Conservation (phyloP, 2,888 invertebrate species). For the Dorcus parallelipipedus region DNA sequence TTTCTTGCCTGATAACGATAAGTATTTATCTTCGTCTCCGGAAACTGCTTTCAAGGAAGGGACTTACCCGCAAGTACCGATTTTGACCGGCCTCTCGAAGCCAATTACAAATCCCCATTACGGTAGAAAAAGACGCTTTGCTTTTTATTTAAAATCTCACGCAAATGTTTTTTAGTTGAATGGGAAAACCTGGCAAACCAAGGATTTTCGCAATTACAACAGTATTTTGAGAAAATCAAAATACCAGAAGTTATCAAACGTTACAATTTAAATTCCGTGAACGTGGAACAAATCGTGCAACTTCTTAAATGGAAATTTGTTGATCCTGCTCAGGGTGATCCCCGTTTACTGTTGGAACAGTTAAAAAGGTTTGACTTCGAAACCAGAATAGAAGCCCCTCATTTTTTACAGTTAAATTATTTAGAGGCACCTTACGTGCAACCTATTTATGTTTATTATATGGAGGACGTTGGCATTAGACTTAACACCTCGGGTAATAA, state of each 20-base stretch:
- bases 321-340: conserved; percentile 45
- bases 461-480: conserved; percentile 51
- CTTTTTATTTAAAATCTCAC: neutral
- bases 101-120: conserved; percentile 44
- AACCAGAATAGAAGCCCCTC: conserved; percentile 55
- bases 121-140: conserved; percentile 22
- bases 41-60: conserved; percentile 53
- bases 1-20: conserved; percentile 59
- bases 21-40: conserved; percentile 59
- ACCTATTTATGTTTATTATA: conserved; percentile 57
- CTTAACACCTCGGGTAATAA: conserved; percentile 54
- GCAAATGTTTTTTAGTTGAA: conserved; percentile 48
- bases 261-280: conserved; percentile 40
- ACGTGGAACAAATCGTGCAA: conserved; percentile 41
- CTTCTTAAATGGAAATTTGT: conserved; percentile 60
- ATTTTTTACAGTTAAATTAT: conserved; percentile 52
- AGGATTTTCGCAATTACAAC: conserved; percentile 53
- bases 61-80: conserved; percentile 58
- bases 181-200: conserved; percentile 60
- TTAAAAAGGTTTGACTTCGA: conserved; percentile 58
- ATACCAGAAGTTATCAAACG: conserved; percentile 57
- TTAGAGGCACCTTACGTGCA: conserved; percentile 39
- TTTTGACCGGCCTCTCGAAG: conserved; percentile 66
- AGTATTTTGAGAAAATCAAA: conserved; percentile 57
- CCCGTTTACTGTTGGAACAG: conserved; percentile 48